Evolutionary conservation across 2,888 invertebrate genomes (phyloP), one percentile per base, ranked within the genome.

Genomic region (Brenthis ino): DNA sequence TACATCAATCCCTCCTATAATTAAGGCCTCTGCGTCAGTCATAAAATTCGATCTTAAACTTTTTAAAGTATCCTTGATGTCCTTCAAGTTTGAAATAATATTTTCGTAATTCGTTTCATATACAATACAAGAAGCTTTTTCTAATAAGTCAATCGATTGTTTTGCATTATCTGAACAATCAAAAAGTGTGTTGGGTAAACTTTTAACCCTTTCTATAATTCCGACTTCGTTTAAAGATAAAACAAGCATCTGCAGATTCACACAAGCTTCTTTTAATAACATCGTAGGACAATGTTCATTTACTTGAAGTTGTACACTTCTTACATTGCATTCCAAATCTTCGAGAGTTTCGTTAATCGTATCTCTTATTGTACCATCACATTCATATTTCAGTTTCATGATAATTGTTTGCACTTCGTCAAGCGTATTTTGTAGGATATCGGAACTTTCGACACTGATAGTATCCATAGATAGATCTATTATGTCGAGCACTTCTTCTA

Each of bases 281-380:
- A 87, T 85, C 12, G 86, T 82, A 58, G 90, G 87, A 75, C 89
- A 88, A 28, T 85, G 84, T 79, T 92, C 91, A 76, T 85, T 87
- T 60, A 91, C 86, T 75, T 90, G 91, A 75, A 92, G 85, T 75
- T 91, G 91, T 5, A 92, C 89, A 84, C 91, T 92, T 77, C 92
- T 89, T 79, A 92, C 90, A 79, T 88, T 90, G 83, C 92, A 92
- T 84, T 93, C 93, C 86, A 93, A 87, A 77, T 93, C 93, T 76
- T 91, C 88, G 76, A 94, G 87, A 81, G 89, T 88, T 78, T 93
- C 93, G 83, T 88, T 89, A 74, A 92, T 85, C 78, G 85, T 80
- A 71, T 91, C 90, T 79, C 85, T 87, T 16, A 77, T 76, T 66
- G 79, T 77, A 51, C 84, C 84, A 72, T 89, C 89, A 71, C 85